Conservation (phyloP, 2,113 vertebrate species). For the Potamarius usumacintae region DNA sequence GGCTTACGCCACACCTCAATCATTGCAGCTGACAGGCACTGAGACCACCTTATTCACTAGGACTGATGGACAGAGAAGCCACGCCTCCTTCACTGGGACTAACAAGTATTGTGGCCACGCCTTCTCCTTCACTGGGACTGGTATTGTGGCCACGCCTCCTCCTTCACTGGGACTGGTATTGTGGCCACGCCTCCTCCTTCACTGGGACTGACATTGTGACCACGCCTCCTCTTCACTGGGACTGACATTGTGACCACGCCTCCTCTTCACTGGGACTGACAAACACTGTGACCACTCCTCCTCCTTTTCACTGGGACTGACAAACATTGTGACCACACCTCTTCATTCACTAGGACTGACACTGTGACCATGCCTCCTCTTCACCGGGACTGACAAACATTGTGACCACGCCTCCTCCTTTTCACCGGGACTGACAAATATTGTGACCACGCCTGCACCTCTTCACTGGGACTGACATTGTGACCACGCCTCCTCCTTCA, state of each 20-base stretch:
- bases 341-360: background rate
- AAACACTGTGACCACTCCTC: background rate
- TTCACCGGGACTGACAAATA: too few relatives aligned
- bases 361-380: background rate
- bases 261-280: background rate
- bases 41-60: background rate
- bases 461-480: too few relatives aligned
- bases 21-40: background rate
- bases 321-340: background rate
- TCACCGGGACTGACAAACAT: too few relatives aligned
- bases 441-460: too few relatives aligned
- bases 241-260: too few relatives aligned
- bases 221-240: background rate
- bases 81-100: background rate
- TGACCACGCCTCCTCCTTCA: background rate
- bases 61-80: too few relatives aligned
- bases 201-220: background rate
- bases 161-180: background rate
- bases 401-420: too few relatives aligned
- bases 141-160: background rate
- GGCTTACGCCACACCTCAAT: background rate
- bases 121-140: background rate
- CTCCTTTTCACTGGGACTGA: background rate
- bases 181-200: background rate
- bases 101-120: background rate